Percentiles rank a stretch among this genome's conserved stretches.
Evolutionary conservation across 2,797 vertebrate genomes (phyloP).

Genomic region (Oreochromis mossambicus): DNA sequence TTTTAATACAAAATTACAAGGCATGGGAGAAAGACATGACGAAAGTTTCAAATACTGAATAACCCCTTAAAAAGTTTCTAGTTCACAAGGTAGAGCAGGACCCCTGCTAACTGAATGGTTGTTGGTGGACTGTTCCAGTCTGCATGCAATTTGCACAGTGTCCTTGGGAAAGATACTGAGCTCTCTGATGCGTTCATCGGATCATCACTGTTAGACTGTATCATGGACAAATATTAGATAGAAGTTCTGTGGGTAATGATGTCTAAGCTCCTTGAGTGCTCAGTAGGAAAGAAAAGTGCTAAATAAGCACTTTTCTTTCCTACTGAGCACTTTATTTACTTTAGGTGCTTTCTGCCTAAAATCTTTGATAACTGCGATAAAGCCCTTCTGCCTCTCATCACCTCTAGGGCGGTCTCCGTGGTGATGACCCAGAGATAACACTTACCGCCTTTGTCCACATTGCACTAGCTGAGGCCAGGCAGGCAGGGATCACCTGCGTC

Average conservation of each 20-base stretch:
- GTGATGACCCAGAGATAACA: slow-evolving; percentile 48
- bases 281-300: background rate
- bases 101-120: background rate
- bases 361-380: background rate
- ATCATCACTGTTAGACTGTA: background rate
- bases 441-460: slow-evolving; percentile 66
- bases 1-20: background rate
- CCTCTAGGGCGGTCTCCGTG: slow-evolving; percentile 56
- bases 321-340: background rate
- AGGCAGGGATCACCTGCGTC: slow-evolving; percentile 41
- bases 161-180: background rate
- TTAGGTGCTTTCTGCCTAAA: background rate
- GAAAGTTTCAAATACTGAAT: background rate
- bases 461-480: slow-evolving; percentile 50
- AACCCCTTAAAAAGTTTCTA: background rate
- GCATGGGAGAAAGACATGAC: background rate
- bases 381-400: background rate
- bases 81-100: background rate
- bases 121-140: background rate
- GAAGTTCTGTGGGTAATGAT: rapidly evolving
- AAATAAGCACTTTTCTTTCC: too few species aligned
- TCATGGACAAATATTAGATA: background rate
- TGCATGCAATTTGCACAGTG: rapidly evolving
- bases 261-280: rapidly evolving
- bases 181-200: background rate